Base-by-base conservation (phyloP, 2,797 vertebrate species). In the Syngnathus acus region DNA sequence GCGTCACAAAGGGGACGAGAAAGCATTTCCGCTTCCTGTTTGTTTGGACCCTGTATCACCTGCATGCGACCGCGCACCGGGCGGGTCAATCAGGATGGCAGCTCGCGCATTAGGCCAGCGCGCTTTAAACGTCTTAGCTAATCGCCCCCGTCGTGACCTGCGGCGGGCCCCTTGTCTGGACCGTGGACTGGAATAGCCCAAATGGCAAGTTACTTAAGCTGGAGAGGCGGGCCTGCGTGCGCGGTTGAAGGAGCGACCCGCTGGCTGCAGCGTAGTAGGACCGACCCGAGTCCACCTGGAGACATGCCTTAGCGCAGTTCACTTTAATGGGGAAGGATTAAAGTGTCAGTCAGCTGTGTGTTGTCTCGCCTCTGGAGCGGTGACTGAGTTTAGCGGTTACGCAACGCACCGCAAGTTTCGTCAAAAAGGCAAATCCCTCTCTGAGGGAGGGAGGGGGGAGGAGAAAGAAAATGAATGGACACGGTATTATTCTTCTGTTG, bases 121-220 rank as follows among this genome's bases (percentile, higher is more conserved):
- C 83, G 80, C 81, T 86, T 85, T 88, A 89, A 88, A 89, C 53
- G 69, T 81, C 84, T 80, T 78, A 77, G 79, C 81, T 91, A 89
- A 90, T 89, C 86, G 17, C 58, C 38, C 39, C 80, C 69, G 45
- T 91, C 90, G 91, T 91, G 90, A 91, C 89, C 88, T 90, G 85
- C 83, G 88, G 83, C 68, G 78, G 86, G 86, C 87, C 86, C 72
- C 81, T 55, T 76, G 88, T 91, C 89, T 89, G 78, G 84, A 78
- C 87, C 73, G 75, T 77, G 84, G 77, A 84, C 82, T 85, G 79
- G 87, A 88, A 90, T 86, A 89, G 82, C 79, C 77, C 68, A 91
- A 89, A 88, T 83, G 86, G 89, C 76, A 82, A 82, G 70, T 69
- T 47, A 40, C 78, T 80, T 76, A 80, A 86, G 79, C 87, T 84